Base-by-base conservation (phyloP, 2,888 invertebrate species). In the Mesochorus sp. region DNA sequence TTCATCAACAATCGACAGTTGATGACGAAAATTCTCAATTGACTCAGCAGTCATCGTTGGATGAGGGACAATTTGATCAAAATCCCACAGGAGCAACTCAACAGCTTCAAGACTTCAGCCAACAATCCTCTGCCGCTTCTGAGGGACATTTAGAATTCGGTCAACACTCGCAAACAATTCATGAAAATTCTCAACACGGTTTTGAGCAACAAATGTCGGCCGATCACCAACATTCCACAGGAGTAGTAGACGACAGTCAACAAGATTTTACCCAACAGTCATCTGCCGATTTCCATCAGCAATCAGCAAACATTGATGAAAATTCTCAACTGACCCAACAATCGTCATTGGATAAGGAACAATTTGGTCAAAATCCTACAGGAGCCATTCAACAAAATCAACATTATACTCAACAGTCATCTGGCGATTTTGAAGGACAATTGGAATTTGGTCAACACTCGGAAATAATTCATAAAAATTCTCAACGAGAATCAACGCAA, bases 251-350 rank as follows among this genome's bases (percentile, higher is more conserved):
- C 0, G 10, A 24, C 10, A n/a, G 3, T 59, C 42, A 83, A 70
- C 80, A 80, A 70, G 76, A 80, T 39, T 61, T 44, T 28, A 78
- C 57, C 17, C 80, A 79, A 59, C 78, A 70, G 51, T 72, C 68
- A 59, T 81, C 73, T 70, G 75, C 10, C 2, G 10, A 75, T 21
- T 64, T 28, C 2, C 73, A 73, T 10, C 73, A 73, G 6, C 66
- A 44, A 17, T 19, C 4, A 59, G 59, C 6, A 34, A 71, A 5
- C 34, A 57, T 80, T 4, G 86, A 83, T 49, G 91, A 91, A 78
- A 88, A 90, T 80, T 81, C 85, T 3, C 86, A 83, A 68, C 86
- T 82, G 59, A 68, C 80, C 1, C 5, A 47, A 10, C 77, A 79
- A 24, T 14, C 12, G 17, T 3, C 44, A 6, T 17, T 34, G 17